Evolutionary conservation across 2,797 vertebrate genomes (phyloP), one percentile per base, ranked within the genome.

Genomic region (Siniperca undulata): DNA sequence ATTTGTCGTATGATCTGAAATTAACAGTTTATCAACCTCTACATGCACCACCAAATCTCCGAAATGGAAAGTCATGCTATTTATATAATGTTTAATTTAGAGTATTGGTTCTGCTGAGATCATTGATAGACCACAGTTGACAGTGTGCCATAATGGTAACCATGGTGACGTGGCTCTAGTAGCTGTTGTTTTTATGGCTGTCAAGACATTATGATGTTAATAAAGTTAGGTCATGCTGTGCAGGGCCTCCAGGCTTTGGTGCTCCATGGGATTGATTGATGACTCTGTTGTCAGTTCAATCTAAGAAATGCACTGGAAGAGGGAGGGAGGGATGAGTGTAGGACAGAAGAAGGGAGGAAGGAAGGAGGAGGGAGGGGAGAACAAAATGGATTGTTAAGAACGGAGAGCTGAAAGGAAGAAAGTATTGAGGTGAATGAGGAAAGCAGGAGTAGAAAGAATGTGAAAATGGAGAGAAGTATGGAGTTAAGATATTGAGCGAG

Each of bases 201-300:
- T 90, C 81, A 82, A 83, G 70, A 77, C 61, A 79, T 90, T 88
- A 87, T 91, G 84, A 88, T 87, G 88, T 93, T 94, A 93, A 94
- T 92, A 92, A 89, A 91, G 91, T 92, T 91, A 83, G 88, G 90
- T 90, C 82, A 89, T 66, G 84, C 88, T 83, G 82, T 44, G 77
- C 77, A 40, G 84, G 81, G 82, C 65, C 78, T 86, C 71, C 61
- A 75, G 92, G 87, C 90, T 81, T 73, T 65, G 85, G 84, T 85
- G 68, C 78, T 83, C 87, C 82, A 81, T 81, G 71, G 80, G 90
- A 88, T 88, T 95, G 95, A 96, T 95, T 93, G 89, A 96, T 94
- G 87, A 88, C 84, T 92, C 62, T 85, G 71, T 88, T 94, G 92
- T 94, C 91, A 92, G 85, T 93, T 93, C 93, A 93, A 93, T 95